Evolutionary conservation across 1,140 invertebrate species (phyloP), one percentile per base, ranked within the genome.

Genomic region (Maconellicoccus hirsutus): DNA sequence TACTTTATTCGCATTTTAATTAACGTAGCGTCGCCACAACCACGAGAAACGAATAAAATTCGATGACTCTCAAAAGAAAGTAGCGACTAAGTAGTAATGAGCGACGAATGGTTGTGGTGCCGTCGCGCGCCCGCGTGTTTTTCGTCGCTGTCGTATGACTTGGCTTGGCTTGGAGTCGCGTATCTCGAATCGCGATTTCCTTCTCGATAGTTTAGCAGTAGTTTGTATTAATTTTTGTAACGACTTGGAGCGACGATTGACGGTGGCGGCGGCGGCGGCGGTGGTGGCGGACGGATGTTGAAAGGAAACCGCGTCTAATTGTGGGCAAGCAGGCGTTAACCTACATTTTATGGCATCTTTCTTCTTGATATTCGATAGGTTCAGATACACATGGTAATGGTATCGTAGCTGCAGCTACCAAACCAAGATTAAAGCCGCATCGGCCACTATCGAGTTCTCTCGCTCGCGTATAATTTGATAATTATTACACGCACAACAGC

Each of bases 251-350:
- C n/a, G n/a, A n/a, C n/a, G n/a, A n/a, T n/a, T n/a, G n/a, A n/a
- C n/a, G n/a, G n/a, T n/a, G n/a, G n/a, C n/a, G n/a, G n/a, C 29
- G 29, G 12, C 3, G 4, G 29, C 29, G 29, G 4, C 29, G n/a
- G n/a, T n/a, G n/a, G n/a, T n/a, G n/a, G 29, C 61, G 61, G 61
- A 26, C 61, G 61, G 61, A 66, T 66, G 19, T 66, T 66, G 61
- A 66, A 66, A 66, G 25, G 61, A 66, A 66, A 66, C 61, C 61
- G 61, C 22, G 25, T 66, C 61, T 66, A 66, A 66, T 66, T 66
- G 61, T 23, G 19, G 22, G 61, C 61, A 66, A 26, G 61, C 61
- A 66, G 61, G 61, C 61, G 61, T 66, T 66, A 66, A 66, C 61
- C 61, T 66, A 66, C 61, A 66, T 66, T 66, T 66, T 66, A 23